Evolutionary conservation across 2,113 vertebrate genomes (phyloP), one percentile per base, ranked within the genome.

Genomic region (Clarias gariepinus): DNA sequence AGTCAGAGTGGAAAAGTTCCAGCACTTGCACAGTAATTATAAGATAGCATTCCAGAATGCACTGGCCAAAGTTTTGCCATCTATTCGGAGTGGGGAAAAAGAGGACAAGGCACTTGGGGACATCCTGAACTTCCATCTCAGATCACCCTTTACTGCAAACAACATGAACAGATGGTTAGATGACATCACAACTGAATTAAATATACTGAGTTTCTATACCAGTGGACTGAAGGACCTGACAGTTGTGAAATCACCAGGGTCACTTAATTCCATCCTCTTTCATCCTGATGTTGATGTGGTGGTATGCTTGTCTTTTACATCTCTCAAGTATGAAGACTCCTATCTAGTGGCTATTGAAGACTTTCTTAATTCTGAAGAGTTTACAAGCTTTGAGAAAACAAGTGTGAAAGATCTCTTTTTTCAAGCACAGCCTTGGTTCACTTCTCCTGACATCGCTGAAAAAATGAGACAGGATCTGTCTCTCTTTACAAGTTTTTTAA

Each of bases 261-360:
- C 21, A 4, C 19, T 85, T 0, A 12, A 11, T 4, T 16, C 21
- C 3, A 63, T 77, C 18, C 33, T 63, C 33, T 63, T 85, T 19
- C 25, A 76, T 28, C 0, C 84, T 88, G 63, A 41, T 0, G 69
- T 25, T 83, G 73, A 86, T 41, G 47, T 84, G 8, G 80, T 58
- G 0, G 25, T 93, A 19, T 90, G 89, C 25, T 91, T 91, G 41
- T 68, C 85, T 3, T 92, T 91, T 71, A 90, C 91, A 58, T 93
- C 90, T 19, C 60, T 92, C 47, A 89, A 63, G 76, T 36, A 16
- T 9, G 23, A 5, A 71, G 91, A 93, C 47, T 58, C 74, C 0
- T 88, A 83, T n/a, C 87, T 91, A 36, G 61, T 13, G 16, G 47
- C 3, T 15, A 25, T 83, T 21, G 2, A 28, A 28, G 23, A 60